Percentiles rank a stretch among this genome's conserved stretches.
Conservation (phyloP, 2,113 vertebrate species). For the Sphyrna mokarran region DNA sequence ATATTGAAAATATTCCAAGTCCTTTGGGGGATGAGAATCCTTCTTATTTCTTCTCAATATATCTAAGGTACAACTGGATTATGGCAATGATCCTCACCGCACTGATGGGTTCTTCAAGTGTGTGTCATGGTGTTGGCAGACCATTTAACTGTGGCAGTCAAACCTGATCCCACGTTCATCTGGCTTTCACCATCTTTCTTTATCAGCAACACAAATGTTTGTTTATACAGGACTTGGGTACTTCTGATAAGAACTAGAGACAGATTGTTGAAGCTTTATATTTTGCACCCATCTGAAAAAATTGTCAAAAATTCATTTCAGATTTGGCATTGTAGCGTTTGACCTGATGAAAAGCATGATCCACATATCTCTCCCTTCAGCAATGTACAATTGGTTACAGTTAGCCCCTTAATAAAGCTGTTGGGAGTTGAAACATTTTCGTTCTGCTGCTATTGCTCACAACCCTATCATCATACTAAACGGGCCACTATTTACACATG, state of each 20-base stretch:
- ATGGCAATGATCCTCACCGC: not conserved
- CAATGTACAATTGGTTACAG: not conserved
- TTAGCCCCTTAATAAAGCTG: not conserved
- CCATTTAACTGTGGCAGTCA: not conserved
- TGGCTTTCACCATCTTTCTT: not conserved
- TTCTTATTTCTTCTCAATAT: not conserved
- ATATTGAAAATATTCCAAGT: not conserved
- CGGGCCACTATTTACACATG: not conserved
- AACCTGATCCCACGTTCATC: not conserved
- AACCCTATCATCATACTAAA: not conserved
- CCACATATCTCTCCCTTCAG: not conserved
- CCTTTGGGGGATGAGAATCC: not conserved
- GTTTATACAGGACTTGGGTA: too few relatives aligned
- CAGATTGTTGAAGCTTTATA: not conserved
- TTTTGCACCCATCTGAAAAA: not conserved
- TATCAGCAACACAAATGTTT: not conserved
- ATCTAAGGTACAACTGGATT: not conserved
- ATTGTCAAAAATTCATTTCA: not conserved
- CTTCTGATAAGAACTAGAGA: not conserved
- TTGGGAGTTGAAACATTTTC: not conserved
- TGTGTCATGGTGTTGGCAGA: not conserved
- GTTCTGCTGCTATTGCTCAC: not conserved
- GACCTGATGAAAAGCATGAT: not conserved
- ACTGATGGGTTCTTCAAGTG: not conserved
- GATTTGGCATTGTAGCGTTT: not conserved